Conservation (phyloP, 2,113 vertebrate species). For the Corythornis vintsioides region DNA sequence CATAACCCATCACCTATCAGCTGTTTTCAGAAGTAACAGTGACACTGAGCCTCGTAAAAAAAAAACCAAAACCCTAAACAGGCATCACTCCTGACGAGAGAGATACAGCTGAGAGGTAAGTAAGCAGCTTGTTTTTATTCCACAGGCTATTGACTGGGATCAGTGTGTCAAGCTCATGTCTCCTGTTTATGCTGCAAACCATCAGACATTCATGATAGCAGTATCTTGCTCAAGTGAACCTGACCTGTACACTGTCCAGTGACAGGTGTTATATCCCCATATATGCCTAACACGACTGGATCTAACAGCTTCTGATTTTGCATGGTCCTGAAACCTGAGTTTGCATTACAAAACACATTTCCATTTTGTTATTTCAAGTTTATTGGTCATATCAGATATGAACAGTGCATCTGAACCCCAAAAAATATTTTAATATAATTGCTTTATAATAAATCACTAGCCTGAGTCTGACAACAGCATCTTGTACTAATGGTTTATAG, state of each 20-base stretch:
- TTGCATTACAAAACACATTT: not conserved
- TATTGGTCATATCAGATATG: not conserved
- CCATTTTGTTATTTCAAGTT: not conserved
- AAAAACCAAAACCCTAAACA: not conserved
- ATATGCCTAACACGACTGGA: not conserved
- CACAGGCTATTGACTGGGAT: not conserved
- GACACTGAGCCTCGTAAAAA: constrained; percentile 6
- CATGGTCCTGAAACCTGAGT: not conserved
- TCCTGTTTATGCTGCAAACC: not conserved
- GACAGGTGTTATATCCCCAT: not conserved
- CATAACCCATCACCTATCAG: not conserved
- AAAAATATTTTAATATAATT: not conserved
- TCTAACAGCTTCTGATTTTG: not conserved
- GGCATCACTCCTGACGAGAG: not conserved
- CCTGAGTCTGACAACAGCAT: not conserved
- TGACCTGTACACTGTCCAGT: not conserved
- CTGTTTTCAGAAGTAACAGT: not conserved
- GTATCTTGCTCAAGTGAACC: not conserved
- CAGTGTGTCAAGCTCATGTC: not conserved
- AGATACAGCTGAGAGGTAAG: not conserved
- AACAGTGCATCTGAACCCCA: not conserved
- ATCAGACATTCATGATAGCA: not conserved
- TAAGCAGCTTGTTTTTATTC: not conserved
- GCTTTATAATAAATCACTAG: not conserved
- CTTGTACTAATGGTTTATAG: constrained; percentile 8